These are phyloP conservation scores for Odontocerum albicorne DNA, from an alignment of 2,888 invertebrate species.

Conservation along the genomic window DNA sequence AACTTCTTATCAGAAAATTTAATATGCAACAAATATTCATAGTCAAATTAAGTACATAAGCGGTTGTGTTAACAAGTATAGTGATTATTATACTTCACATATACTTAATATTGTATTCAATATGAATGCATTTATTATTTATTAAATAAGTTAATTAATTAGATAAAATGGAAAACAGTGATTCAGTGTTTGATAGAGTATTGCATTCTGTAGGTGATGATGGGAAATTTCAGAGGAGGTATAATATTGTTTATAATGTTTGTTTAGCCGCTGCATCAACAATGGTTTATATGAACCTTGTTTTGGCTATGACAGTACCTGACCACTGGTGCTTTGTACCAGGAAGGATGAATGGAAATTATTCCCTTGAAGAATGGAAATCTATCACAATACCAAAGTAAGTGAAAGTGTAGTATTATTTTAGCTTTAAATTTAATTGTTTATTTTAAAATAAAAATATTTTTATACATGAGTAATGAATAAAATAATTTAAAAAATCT, in stretches of 20 bases:
- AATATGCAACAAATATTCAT: no score
- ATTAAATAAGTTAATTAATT: not conserved
- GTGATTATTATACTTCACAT: no score
- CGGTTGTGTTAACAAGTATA: no score
- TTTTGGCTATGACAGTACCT: conserved; percentile 57
- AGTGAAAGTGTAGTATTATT: conserved; percentile 31
- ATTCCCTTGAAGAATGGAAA: conserved; percentile 54
- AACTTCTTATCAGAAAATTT: no score
- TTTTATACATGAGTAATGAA: not conserved
- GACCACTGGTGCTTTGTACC: conserved; percentile 62
- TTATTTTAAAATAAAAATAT: not conserved
- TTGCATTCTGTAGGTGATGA: conserved; percentile 55
- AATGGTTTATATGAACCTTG: conserved; percentile 56
- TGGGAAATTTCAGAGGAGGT: conserved; percentile 55
- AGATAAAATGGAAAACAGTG: conserved; percentile 34
- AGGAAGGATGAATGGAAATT: conserved; percentile 51
- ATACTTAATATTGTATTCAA: not conserved
- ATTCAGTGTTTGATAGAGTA: conserved; percentile 54
- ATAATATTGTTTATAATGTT: conserved; percentile 52
- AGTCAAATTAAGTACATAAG: no score
- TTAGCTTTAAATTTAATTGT: not conserved
- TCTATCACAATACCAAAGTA: conserved; percentile 56
- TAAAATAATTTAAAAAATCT: not conserved
- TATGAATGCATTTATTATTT: not conserved
- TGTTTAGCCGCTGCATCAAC: conserved; percentile 50